Evolutionary conservation across 1,140 invertebrate species (phyloP), one percentile per base, ranked within the genome.

Genomic region (Caerostris extrusa): DNA sequence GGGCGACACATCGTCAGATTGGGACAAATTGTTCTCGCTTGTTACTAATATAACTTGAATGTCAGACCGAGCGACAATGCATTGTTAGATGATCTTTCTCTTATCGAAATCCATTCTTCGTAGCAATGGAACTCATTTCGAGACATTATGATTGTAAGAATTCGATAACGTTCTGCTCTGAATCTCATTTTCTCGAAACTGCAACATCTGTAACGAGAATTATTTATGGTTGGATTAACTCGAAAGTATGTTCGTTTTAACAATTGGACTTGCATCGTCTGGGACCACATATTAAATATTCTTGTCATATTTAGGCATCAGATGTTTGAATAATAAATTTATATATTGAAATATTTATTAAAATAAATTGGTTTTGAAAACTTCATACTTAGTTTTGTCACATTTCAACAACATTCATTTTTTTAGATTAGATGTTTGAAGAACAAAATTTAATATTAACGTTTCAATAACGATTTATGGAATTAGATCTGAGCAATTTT

Each of bases 1-100:
- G 50, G 34, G 34, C 71, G 71, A 77, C 71, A 77, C 50, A 77
- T 77, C 53, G 71, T 34, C 71, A 77, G 71, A 77, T 77, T 50
- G 53, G 10, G 53, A 12, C 12, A 12, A 50, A 77, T 34, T 50
- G 71, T 12, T 3, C 71, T 77, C 71, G 19, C 50, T 77, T 77
- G 34, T 12, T 12, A 50, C 34, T 77, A 77, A 77, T 77, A 77
- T 12, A 19, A 50, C 34, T 34, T 34, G 71, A 77, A 12, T 50
- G 19, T 12, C 34, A 14, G 10, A 77, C 12, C 8, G 71, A 77
- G 71, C 50, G 34, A 34, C 34, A 34, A 34, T 34, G 2, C 53
- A 77, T 77, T 77, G 53, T 50, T 12, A 34, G 71, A 50, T 77
- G 71, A 77, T 77, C 71, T 77, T 50, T 77, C 10, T 34, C 69